A percentile compares a stretch with the other conserved stretches of the same genome.
phyloP scores from a whole-genome alignment of 2,888 invertebrate genomes.

The Lobophora halterata region DNA sequence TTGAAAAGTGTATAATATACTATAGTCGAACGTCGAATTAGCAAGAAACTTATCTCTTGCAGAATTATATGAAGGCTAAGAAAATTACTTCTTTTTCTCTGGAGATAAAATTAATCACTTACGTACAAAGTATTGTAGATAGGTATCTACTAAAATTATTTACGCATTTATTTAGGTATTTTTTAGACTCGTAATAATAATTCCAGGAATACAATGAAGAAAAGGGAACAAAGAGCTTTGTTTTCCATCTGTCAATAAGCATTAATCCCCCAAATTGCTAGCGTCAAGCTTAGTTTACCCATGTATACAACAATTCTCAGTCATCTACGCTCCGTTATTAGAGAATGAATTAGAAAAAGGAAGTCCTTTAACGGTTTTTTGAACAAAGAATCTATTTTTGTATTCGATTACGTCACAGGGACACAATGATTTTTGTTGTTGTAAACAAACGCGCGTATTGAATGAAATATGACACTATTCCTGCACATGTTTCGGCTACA shows the following conservation, averaged over 20 bases:
- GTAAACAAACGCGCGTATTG: conserved; percentile 56
- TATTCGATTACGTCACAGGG: conserved; percentile 62
- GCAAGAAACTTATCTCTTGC: too few species aligned
- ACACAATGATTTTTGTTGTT: conserved; percentile 54
- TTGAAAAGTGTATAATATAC: too few species aligned
- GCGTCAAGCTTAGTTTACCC: conserved; percentile 28
- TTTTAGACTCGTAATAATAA: neutral
- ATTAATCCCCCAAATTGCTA: conserved; percentile 24
- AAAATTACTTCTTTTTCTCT: too few species aligned
- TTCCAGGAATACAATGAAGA: conserved; percentile 1
- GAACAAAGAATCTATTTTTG: conserved; percentile 73
- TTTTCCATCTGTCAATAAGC: conserved; percentile 27
- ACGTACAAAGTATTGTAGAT: too few species aligned
- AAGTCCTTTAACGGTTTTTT: conserved; percentile 42
- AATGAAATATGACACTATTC: conserved; percentile 48
- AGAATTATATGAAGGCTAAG: too few species aligned
- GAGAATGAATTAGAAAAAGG: conserved; percentile 32
- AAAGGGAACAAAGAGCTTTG: conserved; percentile 26
- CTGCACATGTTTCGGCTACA: conserved; percentile 44
- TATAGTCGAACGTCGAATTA: conserved; percentile 18
- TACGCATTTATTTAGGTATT: too few species aligned
- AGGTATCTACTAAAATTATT: too few species aligned
- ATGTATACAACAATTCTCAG: conserved; percentile 18
- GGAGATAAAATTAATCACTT: too few species aligned
- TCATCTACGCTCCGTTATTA: conserved; percentile 24